These are phyloP conservation scores for Drosophila suzukii DNA, from an alignment of 1,140 invertebrate genomes.

Conservation along the genomic window DNA sequence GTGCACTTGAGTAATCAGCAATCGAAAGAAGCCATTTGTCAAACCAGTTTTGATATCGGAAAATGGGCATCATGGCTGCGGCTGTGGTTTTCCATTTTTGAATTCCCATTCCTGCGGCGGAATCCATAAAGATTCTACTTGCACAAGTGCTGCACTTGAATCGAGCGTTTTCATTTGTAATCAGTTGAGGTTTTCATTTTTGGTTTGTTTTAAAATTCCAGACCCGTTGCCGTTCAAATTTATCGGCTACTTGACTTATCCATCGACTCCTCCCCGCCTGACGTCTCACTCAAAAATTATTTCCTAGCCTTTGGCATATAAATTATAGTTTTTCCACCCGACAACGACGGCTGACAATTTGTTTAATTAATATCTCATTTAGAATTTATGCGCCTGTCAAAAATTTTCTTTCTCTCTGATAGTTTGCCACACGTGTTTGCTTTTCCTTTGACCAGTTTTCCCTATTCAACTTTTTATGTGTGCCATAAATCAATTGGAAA, in stretches of 20 bases:
- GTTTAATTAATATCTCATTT: slow-evolving; percentile 45
- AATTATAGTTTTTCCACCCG: slow-evolving; percentile 39
- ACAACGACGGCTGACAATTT: slow-evolving; percentile 56
- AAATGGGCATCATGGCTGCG: slow-evolving; percentile 43
- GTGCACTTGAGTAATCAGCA: slow-evolving; percentile 54
- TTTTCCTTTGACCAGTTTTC: slow-evolving; percentile 23
- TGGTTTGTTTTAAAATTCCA: slow-evolving; percentile 62
- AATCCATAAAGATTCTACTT: slow-evolving; percentile 29
- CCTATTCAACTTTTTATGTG: slow-evolving; percentile 39
- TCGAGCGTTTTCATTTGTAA: slow-evolving; percentile 62
- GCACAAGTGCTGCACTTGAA: slow-evolving; percentile 68
- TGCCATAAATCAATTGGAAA: slow-evolving; percentile 64
- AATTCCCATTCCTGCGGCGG: slow-evolving; percentile 44
- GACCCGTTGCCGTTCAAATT: slow-evolving; percentile 61
- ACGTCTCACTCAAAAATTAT: slow-evolving; percentile 35
- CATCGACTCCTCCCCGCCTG: slow-evolving; percentile 7
- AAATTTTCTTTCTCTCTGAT: slow-evolving; percentile 21
- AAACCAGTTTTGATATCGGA: slow-evolving; percentile 39
- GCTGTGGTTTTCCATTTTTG: slow-evolving; percentile 51
- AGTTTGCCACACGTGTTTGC: slow-evolving; percentile 51
- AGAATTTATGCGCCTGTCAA: slow-evolving; percentile 32
- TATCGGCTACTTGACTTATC: slow-evolving; percentile 70
- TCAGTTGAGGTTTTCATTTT: slow-evolving; percentile 38
- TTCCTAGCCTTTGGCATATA: slow-evolving; percentile 24
- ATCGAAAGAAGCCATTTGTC: slow-evolving; percentile 60